Base-by-base conservation (phyloP, 2,797 vertebrate species). In the Sebastiscus tertius region DNA sequence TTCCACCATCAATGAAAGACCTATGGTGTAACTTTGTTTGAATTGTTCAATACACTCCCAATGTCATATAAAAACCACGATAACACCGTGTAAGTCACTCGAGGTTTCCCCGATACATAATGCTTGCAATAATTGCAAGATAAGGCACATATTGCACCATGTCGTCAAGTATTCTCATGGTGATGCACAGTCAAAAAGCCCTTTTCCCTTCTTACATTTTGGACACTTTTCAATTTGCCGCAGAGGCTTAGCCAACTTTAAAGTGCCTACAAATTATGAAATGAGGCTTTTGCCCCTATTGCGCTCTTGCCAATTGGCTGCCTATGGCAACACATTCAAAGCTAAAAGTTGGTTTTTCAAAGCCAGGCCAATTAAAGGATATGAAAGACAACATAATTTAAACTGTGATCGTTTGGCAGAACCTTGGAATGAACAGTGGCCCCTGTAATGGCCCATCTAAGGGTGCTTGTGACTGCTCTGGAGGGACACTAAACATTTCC, bases 191-290 rank as follows among this genome's bases (percentile, higher is more conserved):
- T 85, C 77, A 87, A 88, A 94, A 91, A 89, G 82, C 80, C 69
- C 74, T 85, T 90, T 93, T 87, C 83, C 84, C 84, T 92, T 90
- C 84, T 89, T 88, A 89, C 77, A 77, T 93, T 94, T 90, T 95
- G 94, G 93, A 95, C 93, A 93, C 88, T 94, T 94, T 95, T 95
- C 94, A 94, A 93, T 93, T 93, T 85, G 91, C 90, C 83, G 73
- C 86, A 90, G 93, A 94, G 90, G 90, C 91, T 88, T 93, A 89
- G 94, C 95, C 95, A 96, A 95, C 91, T 90, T 95, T 94, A 94
- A 96, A 96, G 94, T 94, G 92, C 90, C 90, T 93, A 94, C 94
- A 95, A 95, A 95, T 96, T 94, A 95, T 95, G 92, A 95, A 95
- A 94, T 90, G 87, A 93, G 91, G 93, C 90, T 94, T 94, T 95